Percentiles rank a stretch among this genome's conserved stretches.
Conservation (phyloP, 1,140 invertebrate genomes). For the Pogonus chalceus region DNA sequence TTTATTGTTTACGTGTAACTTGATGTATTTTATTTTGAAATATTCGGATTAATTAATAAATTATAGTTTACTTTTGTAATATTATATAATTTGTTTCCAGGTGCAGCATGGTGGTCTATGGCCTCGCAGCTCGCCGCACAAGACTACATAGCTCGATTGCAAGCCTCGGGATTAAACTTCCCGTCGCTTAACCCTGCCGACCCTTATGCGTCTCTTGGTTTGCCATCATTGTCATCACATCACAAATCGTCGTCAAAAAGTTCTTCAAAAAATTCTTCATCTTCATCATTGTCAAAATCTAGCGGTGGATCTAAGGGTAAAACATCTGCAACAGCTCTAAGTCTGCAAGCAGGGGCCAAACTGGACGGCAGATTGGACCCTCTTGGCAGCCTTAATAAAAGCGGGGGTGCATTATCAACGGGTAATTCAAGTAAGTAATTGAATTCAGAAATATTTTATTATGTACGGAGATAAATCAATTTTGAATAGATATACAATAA, state of each 20-base stretch:
- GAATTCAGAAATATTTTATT: too few species aligned
- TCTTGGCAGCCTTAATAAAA: background rate
- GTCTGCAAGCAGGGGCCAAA: constrained; percentile 9
- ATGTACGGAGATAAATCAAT: too few species aligned
- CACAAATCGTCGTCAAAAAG: constrained; percentile 32
- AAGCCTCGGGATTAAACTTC: constrained; percentile 62
- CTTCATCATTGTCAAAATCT: constrained; percentile 11
- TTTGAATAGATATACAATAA: too few species aligned
- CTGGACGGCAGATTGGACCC: constrained; percentile 8
- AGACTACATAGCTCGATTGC: constrained; percentile 69
- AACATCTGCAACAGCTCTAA: constrained; percentile 14
- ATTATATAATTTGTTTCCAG: constrained; percentile 40
- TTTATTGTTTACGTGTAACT: constrained; percentile 10
- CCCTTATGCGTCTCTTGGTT: constrained; percentile 41
- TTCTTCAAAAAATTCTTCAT: constrained; percentile 20
- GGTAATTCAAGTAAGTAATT: too few species aligned
- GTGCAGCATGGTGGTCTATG: constrained; percentile 81
- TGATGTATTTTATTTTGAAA: constrained; percentile 7
- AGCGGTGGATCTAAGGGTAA: background rate
- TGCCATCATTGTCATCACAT: constrained; percentile 30
- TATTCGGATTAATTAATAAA: background rate
- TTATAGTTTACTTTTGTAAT: constrained; percentile 5
- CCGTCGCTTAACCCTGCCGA: constrained; percentile 37
- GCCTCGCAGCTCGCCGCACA: constrained; percentile 74
- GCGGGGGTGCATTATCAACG: too few species aligned